phyloP scores from a whole-genome alignment of 2,113 vertebrate species.

The Elephas maximus region DNA sequence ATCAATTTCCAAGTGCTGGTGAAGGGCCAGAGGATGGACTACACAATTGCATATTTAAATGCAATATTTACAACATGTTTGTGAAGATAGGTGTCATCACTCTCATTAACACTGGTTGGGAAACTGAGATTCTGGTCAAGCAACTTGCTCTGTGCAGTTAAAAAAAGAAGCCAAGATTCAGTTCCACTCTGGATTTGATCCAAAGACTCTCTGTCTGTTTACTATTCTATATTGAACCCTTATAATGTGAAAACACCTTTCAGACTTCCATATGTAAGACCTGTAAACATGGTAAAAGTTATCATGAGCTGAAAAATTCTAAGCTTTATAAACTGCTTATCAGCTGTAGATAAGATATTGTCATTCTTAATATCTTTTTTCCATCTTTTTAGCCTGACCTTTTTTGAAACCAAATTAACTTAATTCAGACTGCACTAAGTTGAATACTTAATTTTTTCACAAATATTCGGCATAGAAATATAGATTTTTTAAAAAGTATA shows the following conservation, averaged over 20 bases:
- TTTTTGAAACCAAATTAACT: neutral
- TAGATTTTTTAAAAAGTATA: neutral
- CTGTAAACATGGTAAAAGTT: neutral
- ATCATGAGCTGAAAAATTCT: neutral
- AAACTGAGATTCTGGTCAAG: neutral
- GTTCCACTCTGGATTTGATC: neutral
- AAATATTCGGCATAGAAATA: neutral
- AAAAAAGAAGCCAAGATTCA: neutral
- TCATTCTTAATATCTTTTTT: conserved; percentile 1
- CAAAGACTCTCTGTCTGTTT: neutral
- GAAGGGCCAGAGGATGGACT: neutral
- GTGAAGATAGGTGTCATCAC: neutral
- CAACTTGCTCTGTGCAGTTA: neutral
- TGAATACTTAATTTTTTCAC: neutral
- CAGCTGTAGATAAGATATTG: neutral
- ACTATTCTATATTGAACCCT: neutral
- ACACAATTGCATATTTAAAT: neutral
- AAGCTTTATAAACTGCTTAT: neutral
- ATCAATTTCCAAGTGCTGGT: neutral
- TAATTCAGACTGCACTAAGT: neutral
- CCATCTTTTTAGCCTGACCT: neutral
- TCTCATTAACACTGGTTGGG: neutral
- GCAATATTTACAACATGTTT: neutral
- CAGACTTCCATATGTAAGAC: neutral
- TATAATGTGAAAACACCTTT: neutral